Percentiles rank a stretch among this genome's conserved stretches.
Evolutionary conservation across 2,797 vertebrate genomes (phyloP).

Genomic region (Typhlichthys subterraneus): DNA sequence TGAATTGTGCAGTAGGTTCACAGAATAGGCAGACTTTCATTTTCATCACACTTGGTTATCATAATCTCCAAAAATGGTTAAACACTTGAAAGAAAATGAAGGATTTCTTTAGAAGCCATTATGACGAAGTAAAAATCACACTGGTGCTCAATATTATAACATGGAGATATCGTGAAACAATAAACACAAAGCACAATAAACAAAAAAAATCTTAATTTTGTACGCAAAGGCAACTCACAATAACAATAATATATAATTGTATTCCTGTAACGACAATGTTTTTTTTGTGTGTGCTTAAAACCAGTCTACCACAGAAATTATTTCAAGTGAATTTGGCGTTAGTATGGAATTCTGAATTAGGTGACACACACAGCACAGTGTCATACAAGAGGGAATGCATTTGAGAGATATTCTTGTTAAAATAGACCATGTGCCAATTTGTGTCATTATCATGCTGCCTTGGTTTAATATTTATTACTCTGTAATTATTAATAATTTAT

Average conservation of each 20-base stretch:
- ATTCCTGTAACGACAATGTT: no score
- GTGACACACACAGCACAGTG: constrained; percentile 49
- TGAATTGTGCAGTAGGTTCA: constrained; percentile 12
- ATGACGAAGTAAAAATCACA: no score
- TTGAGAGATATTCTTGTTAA: constrained; percentile 43
- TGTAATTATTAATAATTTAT: constrained; percentile 74
- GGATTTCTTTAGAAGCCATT: no score
- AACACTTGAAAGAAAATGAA: no score
- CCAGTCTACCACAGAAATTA: constrained; percentile 34
- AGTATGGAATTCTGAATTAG: constrained; percentile 40
- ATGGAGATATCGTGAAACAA: no score
- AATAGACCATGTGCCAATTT: constrained; percentile 39
- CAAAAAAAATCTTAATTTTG: no score
- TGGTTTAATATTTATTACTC: constrained; percentile 75
- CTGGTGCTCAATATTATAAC: no score
- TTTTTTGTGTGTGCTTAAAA: no score
- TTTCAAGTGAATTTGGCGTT: constrained; percentile 36
- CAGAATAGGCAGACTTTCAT: background rate
- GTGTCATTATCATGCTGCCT: constrained; percentile 58
- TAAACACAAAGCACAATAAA: no score
- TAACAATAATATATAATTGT: no score
- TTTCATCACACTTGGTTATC: constrained; percentile 11
- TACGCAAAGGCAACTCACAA: no score
- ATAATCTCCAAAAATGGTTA: constrained; percentile 1
- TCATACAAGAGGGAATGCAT: constrained; percentile 44